Evolutionary conservation across 2,113 vertebrate species (phyloP), one percentile per base, ranked within the genome.

Genomic region (Corythornis cristatus): DNA sequence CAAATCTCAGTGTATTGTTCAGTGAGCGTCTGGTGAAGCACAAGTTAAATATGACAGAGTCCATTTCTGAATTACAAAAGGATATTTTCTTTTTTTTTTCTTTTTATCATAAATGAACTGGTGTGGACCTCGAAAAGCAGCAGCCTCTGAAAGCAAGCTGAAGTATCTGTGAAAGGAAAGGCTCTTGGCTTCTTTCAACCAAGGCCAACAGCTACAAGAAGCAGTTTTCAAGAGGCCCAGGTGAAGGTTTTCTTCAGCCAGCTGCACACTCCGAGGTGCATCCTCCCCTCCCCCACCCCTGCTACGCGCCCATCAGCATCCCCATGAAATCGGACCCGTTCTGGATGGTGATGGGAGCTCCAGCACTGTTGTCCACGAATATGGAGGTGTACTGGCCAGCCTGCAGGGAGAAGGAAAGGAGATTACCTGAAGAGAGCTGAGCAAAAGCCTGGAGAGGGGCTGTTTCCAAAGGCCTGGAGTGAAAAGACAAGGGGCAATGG

Each of bases 241-340:
- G 40, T 15, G 17, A 70, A 81, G 54, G 43, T 62, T 66, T 66
- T 87, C 71, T 88, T 65, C 74, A 62, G 83, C 76, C 70, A 60
- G 53, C 64, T 40, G 3, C 2, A 48, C 48, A 10, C 56, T 6
- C 13, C 28, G 8, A 67, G 90, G 68, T n/a, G 51, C 35, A 8
- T 21, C 31, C 2, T 6, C 1, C 26, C 53, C 74, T 5, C 75
- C n/a, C 37, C 22, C 28, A 26, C 1, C 0, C 50, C 35, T 72
- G 96, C 97, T 98, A 99, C 11, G 98, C 93, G 2, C 99, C 99
- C 88, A 99, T 93, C 4, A 99, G 96, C 96, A 99, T 97, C 40
- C 99, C 99, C 96, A 99, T 99, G 95, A 99, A 99, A 89, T 99
- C 99, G 0, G 99, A 99, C 2, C 99, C 98, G 0, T 97, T 98